Conservation (phyloP, 2,797 vertebrate genomes). For the Ispidina lecontei region DNA sequence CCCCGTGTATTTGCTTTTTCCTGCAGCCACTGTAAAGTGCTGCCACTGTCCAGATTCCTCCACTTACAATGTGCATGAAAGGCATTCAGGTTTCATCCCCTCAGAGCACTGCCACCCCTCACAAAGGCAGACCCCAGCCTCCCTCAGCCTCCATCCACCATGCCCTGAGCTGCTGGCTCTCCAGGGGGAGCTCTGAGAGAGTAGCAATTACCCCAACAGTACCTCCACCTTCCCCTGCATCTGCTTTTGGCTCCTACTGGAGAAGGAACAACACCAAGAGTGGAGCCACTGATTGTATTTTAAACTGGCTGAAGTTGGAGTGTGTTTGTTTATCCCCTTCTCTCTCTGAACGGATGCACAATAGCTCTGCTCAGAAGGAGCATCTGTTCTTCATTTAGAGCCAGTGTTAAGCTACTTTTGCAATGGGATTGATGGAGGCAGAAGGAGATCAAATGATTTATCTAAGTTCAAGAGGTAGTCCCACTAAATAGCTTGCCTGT, state of each 20-base stretch:
- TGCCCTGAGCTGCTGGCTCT: neutral
- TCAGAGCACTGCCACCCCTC: fast-evolving
- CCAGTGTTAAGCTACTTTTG: neutral
- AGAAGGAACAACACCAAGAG: neutral
- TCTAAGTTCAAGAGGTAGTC: neutral
- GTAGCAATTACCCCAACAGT: neutral
- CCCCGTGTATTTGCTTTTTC: neutral
- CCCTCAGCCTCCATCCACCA: neutral
- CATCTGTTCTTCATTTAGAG: constrained; percentile 14
- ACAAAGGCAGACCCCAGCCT: neutral
- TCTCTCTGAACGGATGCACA: neutral
- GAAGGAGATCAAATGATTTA: constrained; percentile 14
- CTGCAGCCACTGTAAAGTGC: fast-evolving
- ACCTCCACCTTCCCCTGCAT: neutral
- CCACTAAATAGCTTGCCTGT: neutral
- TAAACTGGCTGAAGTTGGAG: neutral
- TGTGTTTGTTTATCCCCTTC: neutral
- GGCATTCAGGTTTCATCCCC: neutral
- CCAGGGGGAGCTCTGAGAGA: neutral
- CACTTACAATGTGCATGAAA: neutral
- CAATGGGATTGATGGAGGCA: neutral
- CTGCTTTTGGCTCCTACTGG: neutral
- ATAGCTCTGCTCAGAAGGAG: neutral
- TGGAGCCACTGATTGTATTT: neutral
- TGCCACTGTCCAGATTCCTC: fast-evolving